These are phyloP conservation scores for Anticlea derivata DNA, from an alignment of 2,888 invertebrate species.

Conservation along the genomic window DNA sequence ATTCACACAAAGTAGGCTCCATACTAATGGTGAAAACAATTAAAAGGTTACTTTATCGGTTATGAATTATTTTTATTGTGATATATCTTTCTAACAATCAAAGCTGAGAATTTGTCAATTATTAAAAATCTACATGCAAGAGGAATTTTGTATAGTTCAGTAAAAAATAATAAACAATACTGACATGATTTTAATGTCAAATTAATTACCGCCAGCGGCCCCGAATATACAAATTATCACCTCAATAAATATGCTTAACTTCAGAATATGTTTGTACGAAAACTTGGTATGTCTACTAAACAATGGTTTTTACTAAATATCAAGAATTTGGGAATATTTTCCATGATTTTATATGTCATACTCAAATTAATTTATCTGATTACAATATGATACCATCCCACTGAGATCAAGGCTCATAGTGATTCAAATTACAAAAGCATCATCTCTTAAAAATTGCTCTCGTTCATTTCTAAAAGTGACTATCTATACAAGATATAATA, in stretches of 20 bases:
- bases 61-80: constrained; percentile 28
- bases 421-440: constrained; percentile 64
- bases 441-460: constrained; percentile 59
- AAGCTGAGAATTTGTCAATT: constrained; percentile 45
- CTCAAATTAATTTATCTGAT: constrained; percentile 51
- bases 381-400: constrained; percentile 56
- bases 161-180: constrained; percentile 43
- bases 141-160: constrained; percentile 35
- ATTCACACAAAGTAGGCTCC: constrained; percentile 52
- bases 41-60: constrained; percentile 21
- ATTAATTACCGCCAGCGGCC: constrained; percentile 69
- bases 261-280: constrained; percentile 33
- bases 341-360: constrained; percentile 57
- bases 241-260: constrained; percentile 12
- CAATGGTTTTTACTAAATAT: constrained; percentile 22
- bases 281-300: constrained; percentile 31
- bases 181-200: constrained; percentile 48
- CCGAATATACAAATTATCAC: constrained; percentile 27
- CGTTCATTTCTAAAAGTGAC: constrained; percentile 64
- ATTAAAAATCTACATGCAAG: constrained; percentile 53
- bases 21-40: constrained; percentile 8
- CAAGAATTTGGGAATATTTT: constrained; percentile 49
- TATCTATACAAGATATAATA: constrained; percentile 75
- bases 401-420: constrained; percentile 74
- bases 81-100: constrained; percentile 46